Evolutionary conservation across 2,888 invertebrate genomes (phyloP), one percentile per base, ranked within the genome.

Genomic region (Sepiola atlantica): DNA sequence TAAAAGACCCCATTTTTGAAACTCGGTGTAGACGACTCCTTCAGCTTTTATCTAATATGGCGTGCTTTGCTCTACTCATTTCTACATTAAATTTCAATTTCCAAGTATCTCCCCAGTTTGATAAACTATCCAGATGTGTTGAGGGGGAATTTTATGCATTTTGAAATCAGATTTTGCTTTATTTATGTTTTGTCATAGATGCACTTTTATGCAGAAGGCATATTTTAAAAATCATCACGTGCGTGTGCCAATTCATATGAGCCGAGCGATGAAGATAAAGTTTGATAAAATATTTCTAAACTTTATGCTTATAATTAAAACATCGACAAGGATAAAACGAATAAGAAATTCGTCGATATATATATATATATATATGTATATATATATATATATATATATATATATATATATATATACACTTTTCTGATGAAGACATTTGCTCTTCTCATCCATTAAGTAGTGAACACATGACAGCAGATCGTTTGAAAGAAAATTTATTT

Each of bases 401-500:
- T 28, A 21, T n/a, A 77, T 28, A 24, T 24, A 24, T 24, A 61
- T 28, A 61, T 20, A 61, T 20, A 3, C 3, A 61, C n/a, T 61
- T 10, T 77, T 77, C 32, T 77, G n/a, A 16, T n/a, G 3, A 77
- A 77, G 77, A 14, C 77, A 77, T 77, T 77, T 77, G 12, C 77
- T 77, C n/a, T 32, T 77, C 77, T 32, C n/a, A 77, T 77, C 77
- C n/a, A 77, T 77, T 77, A 77, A 77, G n/a, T 4, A n/a, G 77
- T 77, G 32, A 77, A 77, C 77, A 77, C 77, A 32, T 77, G 77
- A 32, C n/a, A 77, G 77, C 77, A n/a, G n/a, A n/a, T 77, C 77
- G 77, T 32, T 77, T 77, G n/a, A 77, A 77, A 77, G 77, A 77
- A 77, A 77, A 77, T 77, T 77, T n/a, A 77, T 77, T 77, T 77